phyloP scores from a whole-genome alignment of 2,113 vertebrate genomes.

The Cochlearius cochlearius region DNA sequence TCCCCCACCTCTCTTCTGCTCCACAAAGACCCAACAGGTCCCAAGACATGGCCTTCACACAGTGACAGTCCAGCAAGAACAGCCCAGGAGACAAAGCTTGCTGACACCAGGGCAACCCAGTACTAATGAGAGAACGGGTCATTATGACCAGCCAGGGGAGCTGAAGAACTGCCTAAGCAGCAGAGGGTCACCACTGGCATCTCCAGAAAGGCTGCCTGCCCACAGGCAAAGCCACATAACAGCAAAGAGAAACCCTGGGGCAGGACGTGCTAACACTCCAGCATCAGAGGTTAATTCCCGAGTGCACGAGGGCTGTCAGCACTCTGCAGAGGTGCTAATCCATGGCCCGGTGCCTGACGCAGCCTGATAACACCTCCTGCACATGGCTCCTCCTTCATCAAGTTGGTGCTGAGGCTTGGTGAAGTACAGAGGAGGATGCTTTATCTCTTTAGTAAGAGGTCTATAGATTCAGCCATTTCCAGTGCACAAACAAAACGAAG shows the following conservation, averaged over 20 bases:
- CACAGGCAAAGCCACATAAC: neutral
- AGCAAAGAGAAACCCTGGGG: neutral
- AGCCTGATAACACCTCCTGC: neutral
- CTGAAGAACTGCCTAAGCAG: neutral
- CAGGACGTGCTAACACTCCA: neutral
- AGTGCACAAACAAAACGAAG: neutral
- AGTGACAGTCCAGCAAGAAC: neutral
- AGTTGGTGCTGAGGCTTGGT: neutral
- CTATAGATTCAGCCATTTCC: neutral
- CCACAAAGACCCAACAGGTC: neutral
- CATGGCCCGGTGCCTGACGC: neutral
- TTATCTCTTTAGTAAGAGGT: neutral
- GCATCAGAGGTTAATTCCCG: neutral
- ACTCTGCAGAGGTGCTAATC: conserved; percentile 14
- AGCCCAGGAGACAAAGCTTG: neutral
- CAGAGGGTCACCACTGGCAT: neutral
- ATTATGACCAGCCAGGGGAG: neutral
- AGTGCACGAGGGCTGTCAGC: neutral
- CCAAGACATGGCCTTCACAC: neutral
- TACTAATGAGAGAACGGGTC: neutral
- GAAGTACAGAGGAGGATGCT: neutral
- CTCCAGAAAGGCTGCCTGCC: neutral
- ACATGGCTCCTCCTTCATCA: neutral
- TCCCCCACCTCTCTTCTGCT: neutral
- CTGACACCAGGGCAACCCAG: neutral